Conservation (phyloP, 2,888 invertebrate species). For the Sympetrum striolatum region DNA sequence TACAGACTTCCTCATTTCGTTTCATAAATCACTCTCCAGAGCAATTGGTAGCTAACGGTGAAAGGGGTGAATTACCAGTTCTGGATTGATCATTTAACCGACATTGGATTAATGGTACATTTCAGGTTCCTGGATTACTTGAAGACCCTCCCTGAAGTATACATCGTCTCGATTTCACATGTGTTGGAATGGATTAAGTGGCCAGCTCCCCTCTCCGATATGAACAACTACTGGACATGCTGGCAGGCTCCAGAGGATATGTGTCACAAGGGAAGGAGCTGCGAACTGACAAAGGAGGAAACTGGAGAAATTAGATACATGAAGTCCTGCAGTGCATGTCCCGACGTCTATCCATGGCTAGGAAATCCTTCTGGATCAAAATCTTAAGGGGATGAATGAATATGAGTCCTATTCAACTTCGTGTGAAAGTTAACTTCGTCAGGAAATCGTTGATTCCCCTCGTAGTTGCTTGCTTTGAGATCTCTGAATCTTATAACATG, state of each 20-base stretch:
- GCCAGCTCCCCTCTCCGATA: constrained; percentile 60
- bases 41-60: no score
- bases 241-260: constrained; percentile 47
- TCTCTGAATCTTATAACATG: no score
- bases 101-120: not conserved
- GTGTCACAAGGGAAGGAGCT: constrained; percentile 49
- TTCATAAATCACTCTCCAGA: no score
- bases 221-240: constrained; percentile 55
- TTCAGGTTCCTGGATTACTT: constrained; percentile 64
- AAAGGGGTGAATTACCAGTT: no score
- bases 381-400: no score
- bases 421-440: no score
- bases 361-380: constrained; percentile 62
- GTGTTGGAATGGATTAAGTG: constrained; percentile 67
- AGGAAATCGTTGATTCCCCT: no score
- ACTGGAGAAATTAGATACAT: constrained; percentile 60
- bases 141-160: constrained; percentile 64
- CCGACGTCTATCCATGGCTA: constrained; percentile 65
- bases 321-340: constrained; percentile 63
- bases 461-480: no score
- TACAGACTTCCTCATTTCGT: no score
- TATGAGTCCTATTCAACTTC: no score
- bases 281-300: constrained; percentile 51
- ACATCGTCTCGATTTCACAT: constrained; percentile 63
- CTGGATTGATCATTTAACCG: no score